These are phyloP conservation scores for Bugula neritina DNA, from an alignment of 2,888 invertebrate genomes.

Conservation along the genomic window DNA sequence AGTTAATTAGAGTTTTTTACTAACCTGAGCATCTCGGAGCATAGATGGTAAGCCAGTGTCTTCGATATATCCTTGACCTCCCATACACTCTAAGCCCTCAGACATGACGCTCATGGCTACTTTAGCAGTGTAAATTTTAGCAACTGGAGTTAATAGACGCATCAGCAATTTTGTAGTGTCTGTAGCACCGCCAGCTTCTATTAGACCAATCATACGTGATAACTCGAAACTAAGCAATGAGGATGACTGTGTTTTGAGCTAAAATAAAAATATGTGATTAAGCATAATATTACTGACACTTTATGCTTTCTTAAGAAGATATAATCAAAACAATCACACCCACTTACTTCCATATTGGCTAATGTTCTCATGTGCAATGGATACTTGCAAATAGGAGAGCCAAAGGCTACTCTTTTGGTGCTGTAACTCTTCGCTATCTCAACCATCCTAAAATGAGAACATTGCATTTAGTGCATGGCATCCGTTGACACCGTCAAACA, in stretches of 20 bases:
- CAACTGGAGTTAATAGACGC: constrained; percentile 57
- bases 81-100: constrained; percentile 59
- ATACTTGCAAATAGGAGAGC: constrained; percentile 53
- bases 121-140: constrained; percentile 59
- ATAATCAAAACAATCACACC: too few relatives aligned
- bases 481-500: too few relatives aligned
- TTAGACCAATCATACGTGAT: constrained; percentile 54
- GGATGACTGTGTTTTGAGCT: constrained; percentile 56
- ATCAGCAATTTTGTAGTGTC: constrained; percentile 53
- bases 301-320: too few relatives aligned
- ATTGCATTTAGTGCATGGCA: background rate
- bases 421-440: constrained; percentile 57
- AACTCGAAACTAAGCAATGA: constrained; percentile 55
- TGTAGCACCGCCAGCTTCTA: constrained; percentile 47
- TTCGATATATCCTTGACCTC: constrained; percentile 61
- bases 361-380: constrained; percentile 58
- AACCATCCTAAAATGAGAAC: constrained; percentile 53
- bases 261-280: background rate
- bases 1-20: too few relatives aligned
- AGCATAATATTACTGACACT: background rate
- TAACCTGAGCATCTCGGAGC: constrained; percentile 59
- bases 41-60: constrained; percentile 58
- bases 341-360: constrained; percentile 55
- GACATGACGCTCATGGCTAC: constrained; percentile 56
- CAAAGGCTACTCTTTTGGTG: constrained; percentile 56